Base-by-base conservation (phyloP, 2,113 vertebrate genomes). In the Ondatra zibethicus region DNA sequence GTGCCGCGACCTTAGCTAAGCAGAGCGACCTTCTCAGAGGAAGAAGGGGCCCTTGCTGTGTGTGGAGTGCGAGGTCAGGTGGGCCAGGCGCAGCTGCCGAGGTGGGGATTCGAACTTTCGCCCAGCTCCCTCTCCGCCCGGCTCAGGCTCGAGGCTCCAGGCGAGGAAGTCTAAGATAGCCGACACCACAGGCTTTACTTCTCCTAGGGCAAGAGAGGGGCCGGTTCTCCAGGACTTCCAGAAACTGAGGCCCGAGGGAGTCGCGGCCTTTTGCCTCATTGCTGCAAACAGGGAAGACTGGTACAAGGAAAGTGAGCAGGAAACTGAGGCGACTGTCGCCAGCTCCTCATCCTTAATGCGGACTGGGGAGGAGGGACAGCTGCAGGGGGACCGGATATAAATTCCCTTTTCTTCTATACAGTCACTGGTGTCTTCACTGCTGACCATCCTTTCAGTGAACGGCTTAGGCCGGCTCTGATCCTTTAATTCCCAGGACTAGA, bases 401-500 rank as follows among this genome's bases (percentile, higher is more conserved):
- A 55, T 42, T 65, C 75, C 88, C 19, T 16, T 76, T 78, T 81
- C 82, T 90, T 63, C 65, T 86, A 39, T 86, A 58, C 91, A 73
- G 66, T 80, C 27, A 55, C 77, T 65, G 0, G 7, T 25, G 29
- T 94, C 87, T 93, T 93, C 55, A 13, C 55, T 39, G 73, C 61
- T 58, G 70, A 70, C 63, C 86, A 91, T 61, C 84, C 52, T 39
- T 70, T 47, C 27, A 55, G 88, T 12, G 91, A 77, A 77, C 47
- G 87, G 95, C 88, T 93, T 89, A 88, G 52, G 47, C 5, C 61
- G 0, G 31, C 63, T 89, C 61, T 95, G 94, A 97, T 94, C 94
- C 95, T 94, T 94, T 97, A 89, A 97, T 97, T 92, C 94, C 82
- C 63, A 1, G 52, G 92, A 61, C 90, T 61, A 84, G 92, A 80